A percentile compares a stretch with the other conserved stretches of the same genome.
phyloP scores from a whole-genome alignment of 2,888 invertebrate species.

The Cryptosula pallasiana region DNA sequence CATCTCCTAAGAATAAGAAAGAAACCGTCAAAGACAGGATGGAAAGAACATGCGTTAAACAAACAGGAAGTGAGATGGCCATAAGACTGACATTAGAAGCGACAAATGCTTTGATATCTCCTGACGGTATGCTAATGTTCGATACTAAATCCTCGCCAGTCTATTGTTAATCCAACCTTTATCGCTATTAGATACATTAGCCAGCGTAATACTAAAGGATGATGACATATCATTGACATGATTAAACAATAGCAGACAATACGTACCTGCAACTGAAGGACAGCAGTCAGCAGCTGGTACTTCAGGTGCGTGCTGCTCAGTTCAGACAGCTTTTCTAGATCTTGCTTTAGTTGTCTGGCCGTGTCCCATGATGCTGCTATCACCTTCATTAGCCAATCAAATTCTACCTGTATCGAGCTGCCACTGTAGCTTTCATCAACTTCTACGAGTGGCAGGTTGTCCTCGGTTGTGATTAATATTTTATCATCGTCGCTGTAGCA shows the following conservation, averaged over 20 bases:
- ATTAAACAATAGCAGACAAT: neutral
- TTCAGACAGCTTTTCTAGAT: conserved; percentile 88
- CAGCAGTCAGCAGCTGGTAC: conserved; percentile 83
- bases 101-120: conserved; percentile 8
- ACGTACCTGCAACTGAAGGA: conserved; percentile 74
- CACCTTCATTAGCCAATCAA: conserved; percentile 97
- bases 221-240: no score
- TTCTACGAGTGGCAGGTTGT: conserved; percentile 91
- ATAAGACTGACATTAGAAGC: conserved; percentile 5
- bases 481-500: conserved; percentile 86
- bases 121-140: neutral
- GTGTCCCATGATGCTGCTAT: conserved; percentile 96
- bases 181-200: neutral
- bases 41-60: neutral
- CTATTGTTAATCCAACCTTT: neutral
- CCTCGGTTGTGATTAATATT: conserved; percentile 91
- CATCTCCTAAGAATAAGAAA: conserved; percentile 71
- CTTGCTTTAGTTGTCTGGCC: conserved; percentile 80
- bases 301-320: conserved; percentile 83
- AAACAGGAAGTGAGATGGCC: neutral
- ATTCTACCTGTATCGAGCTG: conserved; percentile 77
- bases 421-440: conserved; percentile 90
- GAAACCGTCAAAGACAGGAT: neutral
- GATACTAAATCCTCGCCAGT: neutral
- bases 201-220: neutral